phyloP scores from a whole-genome alignment of 37 sponge, comb jelly and placozoan genomes.

The Aphrocallistes beatrix region DNA sequence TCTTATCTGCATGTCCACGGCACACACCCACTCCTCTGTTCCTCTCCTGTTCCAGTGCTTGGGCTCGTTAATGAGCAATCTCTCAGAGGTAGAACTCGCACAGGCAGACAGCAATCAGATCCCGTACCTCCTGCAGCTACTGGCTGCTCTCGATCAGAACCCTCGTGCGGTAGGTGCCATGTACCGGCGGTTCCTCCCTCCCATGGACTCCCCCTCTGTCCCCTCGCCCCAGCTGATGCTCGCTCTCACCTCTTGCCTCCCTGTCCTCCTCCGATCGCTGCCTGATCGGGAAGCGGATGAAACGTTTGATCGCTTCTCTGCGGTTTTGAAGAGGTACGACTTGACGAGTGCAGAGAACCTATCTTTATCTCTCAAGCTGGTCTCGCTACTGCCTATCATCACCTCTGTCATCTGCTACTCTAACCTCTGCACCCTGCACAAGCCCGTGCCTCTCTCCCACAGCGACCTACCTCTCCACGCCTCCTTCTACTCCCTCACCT shows the following conservation, averaged over 20 bases:
- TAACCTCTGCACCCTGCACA: background rate
- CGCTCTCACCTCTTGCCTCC: background rate
- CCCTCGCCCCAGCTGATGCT: slow-evolving; percentile 2
- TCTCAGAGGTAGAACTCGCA: background rate
- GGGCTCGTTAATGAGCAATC: background rate
- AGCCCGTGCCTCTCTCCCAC: background rate
- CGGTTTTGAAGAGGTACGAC: background rate
- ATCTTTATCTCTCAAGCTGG: background rate
- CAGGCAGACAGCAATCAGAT: background rate
- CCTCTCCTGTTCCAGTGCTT: background rate
- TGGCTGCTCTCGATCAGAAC: background rate
- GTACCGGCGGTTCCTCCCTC: background rate
- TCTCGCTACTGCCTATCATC: background rate
- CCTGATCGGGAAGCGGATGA: background rate
- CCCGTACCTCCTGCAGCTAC: background rate
- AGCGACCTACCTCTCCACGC: background rate
- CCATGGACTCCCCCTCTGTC: background rate
- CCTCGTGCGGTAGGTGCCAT: background rate
- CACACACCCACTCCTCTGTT: background rate
- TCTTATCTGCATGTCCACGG: background rate
- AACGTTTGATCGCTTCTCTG: background rate
- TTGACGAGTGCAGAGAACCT: background rate
- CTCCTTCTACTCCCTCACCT: background rate
- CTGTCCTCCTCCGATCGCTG: background rate
- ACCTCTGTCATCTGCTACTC: background rate